Conservation (phyloP, 2,113 vertebrate genomes). For the Aphelocoma coerulescens region DNA sequence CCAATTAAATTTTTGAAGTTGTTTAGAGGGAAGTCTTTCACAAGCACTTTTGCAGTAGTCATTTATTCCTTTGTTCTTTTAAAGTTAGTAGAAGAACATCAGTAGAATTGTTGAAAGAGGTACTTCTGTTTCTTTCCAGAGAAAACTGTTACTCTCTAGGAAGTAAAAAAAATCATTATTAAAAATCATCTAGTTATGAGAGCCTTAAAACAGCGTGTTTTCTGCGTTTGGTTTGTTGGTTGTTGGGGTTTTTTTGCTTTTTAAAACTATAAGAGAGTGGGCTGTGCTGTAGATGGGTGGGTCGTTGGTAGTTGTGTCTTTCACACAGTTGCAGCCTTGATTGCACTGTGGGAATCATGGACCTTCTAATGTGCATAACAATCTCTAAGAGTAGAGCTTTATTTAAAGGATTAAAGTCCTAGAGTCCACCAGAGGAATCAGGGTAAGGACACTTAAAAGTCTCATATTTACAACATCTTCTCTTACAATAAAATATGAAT, state of each 20-base stretch:
- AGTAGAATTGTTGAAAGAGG: not conserved
- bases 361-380: not conserved
- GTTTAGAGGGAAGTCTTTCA: not conserved
- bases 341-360: not conserved
- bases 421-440: not conserved
- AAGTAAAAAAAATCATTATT: not conserved
- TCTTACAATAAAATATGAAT: not conserved
- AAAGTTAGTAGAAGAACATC: not conserved
- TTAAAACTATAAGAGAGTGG: not conserved
- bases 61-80: not conserved
- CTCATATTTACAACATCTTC: not conserved
- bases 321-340: not conserved
- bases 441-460: not conserved
- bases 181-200: not conserved
- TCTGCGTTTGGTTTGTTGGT: not conserved
- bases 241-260: not conserved
- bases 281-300: not conserved
- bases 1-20: not conserved
- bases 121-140: not conserved
- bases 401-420: not conserved
- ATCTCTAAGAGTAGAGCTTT: not conserved
- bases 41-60: not conserved
- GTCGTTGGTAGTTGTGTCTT: not conserved
- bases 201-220: not conserved
- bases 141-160: not conserved